phyloP scores from a whole-genome alignment of 2,888 invertebrate genomes.

The Drosophila putrida region DNA sequence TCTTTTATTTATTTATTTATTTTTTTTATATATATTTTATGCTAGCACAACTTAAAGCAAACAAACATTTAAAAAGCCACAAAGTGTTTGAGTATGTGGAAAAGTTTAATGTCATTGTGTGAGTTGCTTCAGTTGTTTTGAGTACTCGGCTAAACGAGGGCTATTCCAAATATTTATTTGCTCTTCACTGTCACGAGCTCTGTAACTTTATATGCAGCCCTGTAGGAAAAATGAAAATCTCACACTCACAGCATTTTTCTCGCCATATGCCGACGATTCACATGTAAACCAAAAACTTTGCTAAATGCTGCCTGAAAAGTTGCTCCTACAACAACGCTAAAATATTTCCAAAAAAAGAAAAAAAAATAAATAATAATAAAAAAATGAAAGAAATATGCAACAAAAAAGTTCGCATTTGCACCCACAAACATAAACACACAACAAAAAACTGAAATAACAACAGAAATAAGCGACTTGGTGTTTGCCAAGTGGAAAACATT shows the following conservation, averaged over 20 bases:
- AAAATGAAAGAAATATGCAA: conserved; percentile 43
- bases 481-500: conserved; percentile 77
- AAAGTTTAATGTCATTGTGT: conserved; percentile 61
- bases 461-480: conserved; percentile 58
- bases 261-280: conserved; percentile 49
- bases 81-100: conserved; percentile 40
- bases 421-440: conserved; percentile 53
- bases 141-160: conserved; percentile 43
- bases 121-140: conserved; percentile 43
- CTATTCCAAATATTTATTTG: conserved; percentile 57
- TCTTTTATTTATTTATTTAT: conserved; percentile 19
- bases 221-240: conserved; percentile 1
- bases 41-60: conserved; percentile 52
- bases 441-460: conserved; percentile 47
- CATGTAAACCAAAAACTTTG: conserved; percentile 60
- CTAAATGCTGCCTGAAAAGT: conserved; percentile 66
- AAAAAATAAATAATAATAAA: conserved; percentile 21
- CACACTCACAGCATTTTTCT: conserved; percentile 24
- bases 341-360: conserved; percentile 34
- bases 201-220: conserved; percentile 27
- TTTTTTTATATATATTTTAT: conserved; percentile 25
- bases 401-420: conserved; percentile 60
- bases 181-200: conserved; percentile 36
- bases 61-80: conserved; percentile 62
- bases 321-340: conserved; percentile 42